Percentiles rank a stretch among this genome's conserved stretches.
phyloP scores from a whole-genome alignment of 1,140 invertebrate species.

The Bradysia coprophila region DNA sequence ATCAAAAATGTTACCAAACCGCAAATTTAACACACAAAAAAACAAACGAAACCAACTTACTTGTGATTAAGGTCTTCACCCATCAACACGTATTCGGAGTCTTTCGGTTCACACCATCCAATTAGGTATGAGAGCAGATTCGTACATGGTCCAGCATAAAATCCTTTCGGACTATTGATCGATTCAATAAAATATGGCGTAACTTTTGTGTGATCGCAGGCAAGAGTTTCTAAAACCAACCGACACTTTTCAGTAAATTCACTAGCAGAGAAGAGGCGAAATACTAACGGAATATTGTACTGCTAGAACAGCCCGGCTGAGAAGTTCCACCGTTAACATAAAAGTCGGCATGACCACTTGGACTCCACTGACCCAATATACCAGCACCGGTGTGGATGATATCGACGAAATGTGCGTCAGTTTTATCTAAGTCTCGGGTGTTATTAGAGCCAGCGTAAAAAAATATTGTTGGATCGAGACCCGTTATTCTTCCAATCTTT shows the following conservation, averaged over 20 bases:
- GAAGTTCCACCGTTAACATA: constrained; percentile 78
- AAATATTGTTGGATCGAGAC: constrained; percentile 66
- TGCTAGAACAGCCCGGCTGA: constrained; percentile 55
- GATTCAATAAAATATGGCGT: constrained; percentile 77
- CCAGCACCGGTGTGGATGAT: constrained; percentile 77
- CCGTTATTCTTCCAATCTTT: constrained; percentile 63
- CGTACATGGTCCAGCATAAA: constrained; percentile 65
- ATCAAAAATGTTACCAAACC: background rate
- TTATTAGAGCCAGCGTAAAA: constrained; percentile 63
- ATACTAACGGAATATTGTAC: constrained; percentile 56
- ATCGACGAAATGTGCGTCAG: constrained; percentile 74
- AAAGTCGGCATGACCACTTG: constrained; percentile 75
- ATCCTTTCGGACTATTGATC: constrained; percentile 53
- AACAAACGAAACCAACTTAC: constrained; percentile 27
- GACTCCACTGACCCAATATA: constrained; percentile 66
- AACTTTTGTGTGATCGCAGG: constrained; percentile 74
- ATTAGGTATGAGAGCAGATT: constrained; percentile 62
- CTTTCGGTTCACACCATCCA: constrained; percentile 57
- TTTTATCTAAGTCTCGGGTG: constrained; percentile 61
- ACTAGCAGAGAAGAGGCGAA: background rate
- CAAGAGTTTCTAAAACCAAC: constrained; percentile 47
- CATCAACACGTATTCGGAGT: constrained; percentile 62
- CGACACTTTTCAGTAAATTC: too few species aligned
- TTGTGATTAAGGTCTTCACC: constrained; percentile 56
- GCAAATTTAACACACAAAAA: background rate